phyloP scores from a whole-genome alignment of 2,797 vertebrate genomes.

The Pempheris klunzingeri region DNA sequence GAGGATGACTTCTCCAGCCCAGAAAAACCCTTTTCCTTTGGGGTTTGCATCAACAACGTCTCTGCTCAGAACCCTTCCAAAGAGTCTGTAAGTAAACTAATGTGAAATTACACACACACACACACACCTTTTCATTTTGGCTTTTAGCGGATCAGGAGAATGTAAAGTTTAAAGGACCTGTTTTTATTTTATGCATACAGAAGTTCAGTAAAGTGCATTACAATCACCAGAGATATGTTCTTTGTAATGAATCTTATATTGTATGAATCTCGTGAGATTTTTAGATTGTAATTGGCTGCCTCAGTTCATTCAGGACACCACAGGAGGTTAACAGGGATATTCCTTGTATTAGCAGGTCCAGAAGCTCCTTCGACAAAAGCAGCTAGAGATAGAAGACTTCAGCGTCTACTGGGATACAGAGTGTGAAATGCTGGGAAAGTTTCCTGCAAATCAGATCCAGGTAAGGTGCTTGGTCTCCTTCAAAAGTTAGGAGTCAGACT shows the following conservation, averaged over 20 bases:
- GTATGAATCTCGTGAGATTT: too few species aligned
- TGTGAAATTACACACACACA: too few species aligned
- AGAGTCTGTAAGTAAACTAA: conserved; percentile 91
- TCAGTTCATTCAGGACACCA: background rate
- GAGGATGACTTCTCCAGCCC: conserved; percentile 93
- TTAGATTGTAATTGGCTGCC: background rate
- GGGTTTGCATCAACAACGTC: conserved; percentile 95
- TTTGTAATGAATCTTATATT: background rate
- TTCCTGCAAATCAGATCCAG: conserved; percentile 92
- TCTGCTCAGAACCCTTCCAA: conserved; percentile 93
- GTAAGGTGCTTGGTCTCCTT: conserved; percentile 71
- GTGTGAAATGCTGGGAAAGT: conserved; percentile 90
- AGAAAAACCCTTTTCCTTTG: conserved; percentile 91
- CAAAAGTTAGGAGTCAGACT: background rate
- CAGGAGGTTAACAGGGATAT: background rate
- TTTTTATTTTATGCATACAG: background rate
- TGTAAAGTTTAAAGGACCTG: background rate
- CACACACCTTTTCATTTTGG: too few species aligned
- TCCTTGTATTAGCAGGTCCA: conserved; percentile 84
- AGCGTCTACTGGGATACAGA: conserved; percentile 96
- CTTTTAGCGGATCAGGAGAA: background rate
- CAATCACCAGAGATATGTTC: background rate
- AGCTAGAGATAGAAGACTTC: conserved; percentile 93
- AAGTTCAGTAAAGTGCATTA: background rate
- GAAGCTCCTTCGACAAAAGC: conserved; percentile 93